Conservation (phyloP, 2,888 invertebrate genomes). For the Noctua pronuba region DNA sequence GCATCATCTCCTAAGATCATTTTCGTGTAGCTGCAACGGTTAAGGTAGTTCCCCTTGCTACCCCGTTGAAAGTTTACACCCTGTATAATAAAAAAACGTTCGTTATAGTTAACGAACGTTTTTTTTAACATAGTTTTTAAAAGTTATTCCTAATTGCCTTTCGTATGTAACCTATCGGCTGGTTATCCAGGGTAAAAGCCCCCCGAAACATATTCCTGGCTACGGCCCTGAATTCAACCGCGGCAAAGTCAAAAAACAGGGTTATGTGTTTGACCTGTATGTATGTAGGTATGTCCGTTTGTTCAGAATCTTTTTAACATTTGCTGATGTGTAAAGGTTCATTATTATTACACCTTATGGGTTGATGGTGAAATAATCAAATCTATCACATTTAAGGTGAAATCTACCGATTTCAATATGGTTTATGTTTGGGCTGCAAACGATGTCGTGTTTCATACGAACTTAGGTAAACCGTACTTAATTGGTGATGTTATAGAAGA, state of each 20-base stretch:
- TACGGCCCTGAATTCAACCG: no score
- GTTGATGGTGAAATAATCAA: not conserved
- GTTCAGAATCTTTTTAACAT: not conserved
- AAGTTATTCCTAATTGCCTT: no score
- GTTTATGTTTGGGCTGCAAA: slow-evolving; percentile 82
- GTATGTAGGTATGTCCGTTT: not conserved
- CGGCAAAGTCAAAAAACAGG: not conserved
- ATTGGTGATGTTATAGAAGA: slow-evolving; percentile 67
- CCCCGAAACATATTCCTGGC: no score
- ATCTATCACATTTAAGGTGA: slow-evolving; percentile 74
- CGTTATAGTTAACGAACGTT: no score
- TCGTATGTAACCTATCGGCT: no score
- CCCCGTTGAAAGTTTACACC: no score
- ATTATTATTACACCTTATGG: not conserved
- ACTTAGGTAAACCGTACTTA: slow-evolving; percentile 79
- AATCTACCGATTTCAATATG: slow-evolving; percentile 74
- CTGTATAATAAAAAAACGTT: no score
- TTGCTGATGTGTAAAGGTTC: not conserved
- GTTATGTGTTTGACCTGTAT: not conserved
- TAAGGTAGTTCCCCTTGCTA: no score
- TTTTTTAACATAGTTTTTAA: no score
- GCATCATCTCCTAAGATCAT: no score
- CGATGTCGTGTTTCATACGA: slow-evolving; percentile 81
- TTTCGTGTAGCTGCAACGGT: no score
- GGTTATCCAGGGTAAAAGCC: no score